Evolutionary conservation across 2,113 vertebrate species (phyloP), one percentile per base, ranked within the genome.

Genomic region (Carettochelys insculpta): DNA sequence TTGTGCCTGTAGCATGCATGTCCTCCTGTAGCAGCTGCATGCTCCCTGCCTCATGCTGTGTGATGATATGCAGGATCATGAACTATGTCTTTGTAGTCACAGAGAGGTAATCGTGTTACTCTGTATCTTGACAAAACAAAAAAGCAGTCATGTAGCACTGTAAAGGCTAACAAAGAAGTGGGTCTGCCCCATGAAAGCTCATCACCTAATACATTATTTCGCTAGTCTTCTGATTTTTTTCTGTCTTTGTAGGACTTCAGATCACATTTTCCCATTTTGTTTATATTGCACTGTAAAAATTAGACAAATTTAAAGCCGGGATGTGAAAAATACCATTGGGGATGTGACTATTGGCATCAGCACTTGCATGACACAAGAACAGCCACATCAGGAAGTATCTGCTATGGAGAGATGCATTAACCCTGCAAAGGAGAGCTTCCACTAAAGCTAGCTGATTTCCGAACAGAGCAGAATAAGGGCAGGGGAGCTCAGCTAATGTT

Each of bases 51-150:
- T 3, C 4, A 3, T 85, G 87, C n/a, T 22, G 56, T 68, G 77
- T 90, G 91, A 27, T 90, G 88, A 88, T 89, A 52, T 12, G 53
- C 3, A 8, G 61, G 22, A 16, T 75, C 24, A 43, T 45, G 88
- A 83, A 82, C 80, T 80, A 93, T 81, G 80, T 87, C 91, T 94
- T 79, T 50, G 61, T 81, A 86, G 71, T n/a, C n/a, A n/a, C n/a
- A n/a, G n/a, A n/a, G n/a, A n/a, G n/a, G n/a, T n/a, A n/a, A n/a
- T n/a, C n/a, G n/a, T n/a, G n/a, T n/a, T n/a, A n/a, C n/a, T n/a
- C n/a, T n/a, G n/a, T n/a, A n/a, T n/a, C n/a, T n/a, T n/a, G n/a
- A n/a, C n/a, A n/a, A n/a, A n/a, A n/a, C n/a, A n/a, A n/a, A n/a
- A n/a, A n/a, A n/a, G n/a, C n/a, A n/a, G n/a, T n/a, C n/a, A n/a